A percentile compares a stretch with the other conserved stretches of the same genome.
phyloP scores from a whole-genome alignment of 2,888 invertebrate genomes.

The Hyles lineata region DNA sequence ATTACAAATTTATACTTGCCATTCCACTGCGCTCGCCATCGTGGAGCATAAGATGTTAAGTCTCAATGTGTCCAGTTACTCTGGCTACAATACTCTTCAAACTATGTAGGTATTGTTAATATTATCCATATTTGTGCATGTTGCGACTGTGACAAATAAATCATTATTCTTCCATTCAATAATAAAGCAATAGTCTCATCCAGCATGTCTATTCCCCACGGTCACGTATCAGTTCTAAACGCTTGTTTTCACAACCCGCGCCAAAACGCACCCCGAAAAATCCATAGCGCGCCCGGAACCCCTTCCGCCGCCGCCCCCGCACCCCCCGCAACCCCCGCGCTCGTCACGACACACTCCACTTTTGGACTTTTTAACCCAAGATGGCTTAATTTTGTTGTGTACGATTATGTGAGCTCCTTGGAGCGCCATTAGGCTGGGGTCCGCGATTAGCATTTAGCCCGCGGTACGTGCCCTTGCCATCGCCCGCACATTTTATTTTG shows the following conservation, averaged over 20 bases:
- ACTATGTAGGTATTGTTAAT: too few species aligned
- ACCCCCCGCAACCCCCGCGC: constrained; percentile 33
- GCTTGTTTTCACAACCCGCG: constrained; percentile 65
- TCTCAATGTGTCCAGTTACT: too few species aligned
- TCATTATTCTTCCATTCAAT: too few species aligned
- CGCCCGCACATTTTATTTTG: constrained; percentile 29
- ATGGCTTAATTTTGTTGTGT: constrained; percentile 79
- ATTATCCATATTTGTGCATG: too few species aligned
- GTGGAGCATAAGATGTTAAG: too few species aligned
- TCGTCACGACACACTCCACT: constrained; percentile 53
- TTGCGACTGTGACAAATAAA: too few species aligned
- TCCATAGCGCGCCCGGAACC: constrained; percentile 32
- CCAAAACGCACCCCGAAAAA: constrained; percentile 50
- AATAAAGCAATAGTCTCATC: not conserved
- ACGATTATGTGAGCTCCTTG: constrained; percentile 68
- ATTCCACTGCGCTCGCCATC: too few species aligned
- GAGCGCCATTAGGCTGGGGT: constrained; percentile 69
- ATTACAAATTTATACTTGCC: too few species aligned
- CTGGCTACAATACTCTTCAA: too few species aligned
- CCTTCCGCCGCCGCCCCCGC: constrained; percentile 52
- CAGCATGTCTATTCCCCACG: not conserved
- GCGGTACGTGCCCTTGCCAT: constrained; percentile 51
- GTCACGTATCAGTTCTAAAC: constrained; percentile 60
- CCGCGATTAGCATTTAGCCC: constrained; percentile 55
- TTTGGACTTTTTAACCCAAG: constrained; percentile 79